A percentile compares a stretch with the other conserved stretches of the same genome.
Conservation (phyloP, 2,797 vertebrate genomes). For the Nyctalus aviator region DNA sequence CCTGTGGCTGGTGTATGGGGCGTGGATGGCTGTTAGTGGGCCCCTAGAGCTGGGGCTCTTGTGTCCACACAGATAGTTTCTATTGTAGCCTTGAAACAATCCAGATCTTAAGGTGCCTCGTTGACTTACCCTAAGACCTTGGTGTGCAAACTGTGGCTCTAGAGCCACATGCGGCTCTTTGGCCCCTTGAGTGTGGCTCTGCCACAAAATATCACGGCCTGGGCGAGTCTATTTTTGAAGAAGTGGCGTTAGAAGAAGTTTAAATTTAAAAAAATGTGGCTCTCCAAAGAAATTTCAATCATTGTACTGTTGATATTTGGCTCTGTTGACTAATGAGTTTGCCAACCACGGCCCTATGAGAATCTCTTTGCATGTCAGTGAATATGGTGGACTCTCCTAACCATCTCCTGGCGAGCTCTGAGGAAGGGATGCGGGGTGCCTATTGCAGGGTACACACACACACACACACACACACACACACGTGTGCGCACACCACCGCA, state of each 20-base stretch:
- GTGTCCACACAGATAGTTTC: neutral
- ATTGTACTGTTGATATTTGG: no score
- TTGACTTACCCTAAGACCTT: neutral
- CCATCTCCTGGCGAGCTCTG: neutral
- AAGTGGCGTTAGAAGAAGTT: no score
- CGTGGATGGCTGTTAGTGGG: neutral
- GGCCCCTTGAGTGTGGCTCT: no score
- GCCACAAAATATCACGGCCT: no score
- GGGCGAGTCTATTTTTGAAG: no score
- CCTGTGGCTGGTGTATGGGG: neutral
- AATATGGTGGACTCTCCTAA: neutral
- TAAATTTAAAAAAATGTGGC: no score
- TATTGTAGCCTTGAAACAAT: neutral
- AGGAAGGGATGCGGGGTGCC: neutral
- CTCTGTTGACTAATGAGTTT: no score
- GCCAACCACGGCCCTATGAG: neutral
- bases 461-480: neutral
- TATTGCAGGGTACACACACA: accelerated
- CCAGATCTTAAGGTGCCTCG: neutral
- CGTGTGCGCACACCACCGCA: accelerated
- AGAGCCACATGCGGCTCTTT: no score
- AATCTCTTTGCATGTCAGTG: neutral
- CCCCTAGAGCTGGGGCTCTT: neutral
- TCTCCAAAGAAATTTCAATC: no score
- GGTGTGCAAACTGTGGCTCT: no score